These are phyloP conservation scores for Sesamia nonagrioides DNA, from an alignment of 1,140 invertebrate genomes.

Conservation along the genomic window DNA sequence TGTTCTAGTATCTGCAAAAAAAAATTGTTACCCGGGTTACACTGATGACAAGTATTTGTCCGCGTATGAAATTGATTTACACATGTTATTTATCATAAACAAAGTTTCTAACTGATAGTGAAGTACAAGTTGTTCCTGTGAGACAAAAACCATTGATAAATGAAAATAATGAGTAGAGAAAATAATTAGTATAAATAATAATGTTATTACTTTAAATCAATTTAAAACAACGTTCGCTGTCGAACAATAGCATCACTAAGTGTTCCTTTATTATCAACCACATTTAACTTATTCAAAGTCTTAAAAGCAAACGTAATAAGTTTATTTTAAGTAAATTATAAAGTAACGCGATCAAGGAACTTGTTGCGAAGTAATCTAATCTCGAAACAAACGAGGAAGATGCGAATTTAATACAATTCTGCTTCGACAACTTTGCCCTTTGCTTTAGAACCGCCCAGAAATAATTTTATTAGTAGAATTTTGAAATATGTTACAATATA, in stretches of 20 bases:
- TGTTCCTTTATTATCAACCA: not conserved
- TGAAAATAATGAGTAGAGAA: too few species aligned
- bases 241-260: not conserved
- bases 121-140: too few species aligned
- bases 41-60: too few species aligned
- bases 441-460: constrained; percentile 32
- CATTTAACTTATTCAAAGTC: not conserved
- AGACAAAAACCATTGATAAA: too few species aligned
- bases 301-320: constrained; percentile 18
- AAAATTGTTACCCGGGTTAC: too few species aligned
- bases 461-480: constrained; percentile 28
- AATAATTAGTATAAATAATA: too few species aligned
- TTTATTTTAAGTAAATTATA: constrained; percentile 33
- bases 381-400: constrained; percentile 11
- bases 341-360: constrained; percentile 5
- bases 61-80: too few species aligned
- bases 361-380: constrained; percentile 27
- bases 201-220: too few species aligned
- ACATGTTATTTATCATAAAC: too few species aligned
- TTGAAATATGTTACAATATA: not conserved
- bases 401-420: constrained; percentile 35
- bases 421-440: constrained; percentile 41
- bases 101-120: too few species aligned
- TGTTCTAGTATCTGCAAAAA: too few species aligned
- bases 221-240: too few species aligned